Conservation (phyloP, 2,797 vertebrate genomes). For the Sebastes ruberrimus region DNA sequence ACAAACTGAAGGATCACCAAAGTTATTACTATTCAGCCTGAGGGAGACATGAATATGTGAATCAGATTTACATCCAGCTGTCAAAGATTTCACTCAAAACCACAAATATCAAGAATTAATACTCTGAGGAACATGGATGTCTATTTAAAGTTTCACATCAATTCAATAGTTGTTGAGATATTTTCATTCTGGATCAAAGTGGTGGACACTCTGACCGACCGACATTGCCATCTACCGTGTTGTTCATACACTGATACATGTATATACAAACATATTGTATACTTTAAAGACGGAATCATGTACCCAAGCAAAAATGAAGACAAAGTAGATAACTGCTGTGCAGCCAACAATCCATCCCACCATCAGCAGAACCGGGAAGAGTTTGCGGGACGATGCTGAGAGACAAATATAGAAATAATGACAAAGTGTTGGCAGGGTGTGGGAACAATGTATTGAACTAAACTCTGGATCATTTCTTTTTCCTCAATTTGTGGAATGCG, state of each 20-base stretch:
- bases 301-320: constrained; percentile 80
- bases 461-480: background rate
- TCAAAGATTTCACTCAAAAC: background rate
- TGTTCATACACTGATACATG: background rate
- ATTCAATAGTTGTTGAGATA: background rate
- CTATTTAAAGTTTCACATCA: background rate
- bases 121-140: background rate
- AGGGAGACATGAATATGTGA: background rate
- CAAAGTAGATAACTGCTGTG: constrained; percentile 83
- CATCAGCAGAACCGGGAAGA: constrained; percentile 82
- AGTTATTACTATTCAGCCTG: background rate
- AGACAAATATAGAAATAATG: constrained; percentile 34
- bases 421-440: background rate
- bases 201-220: background rate
- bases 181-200: background rate
- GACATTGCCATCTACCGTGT: background rate
- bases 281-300: constrained; percentile 1
- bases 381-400: constrained; percentile 53
- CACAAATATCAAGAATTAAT: background rate
- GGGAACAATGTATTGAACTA: background rate
- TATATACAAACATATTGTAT: background rate
- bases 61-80: background rate
- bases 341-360: constrained; percentile 87
- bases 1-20: background rate
- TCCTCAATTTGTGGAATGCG: background rate